Base-by-base conservation (phyloP, 1,140 invertebrate genomes). In the Drosophila orena region DNA sequence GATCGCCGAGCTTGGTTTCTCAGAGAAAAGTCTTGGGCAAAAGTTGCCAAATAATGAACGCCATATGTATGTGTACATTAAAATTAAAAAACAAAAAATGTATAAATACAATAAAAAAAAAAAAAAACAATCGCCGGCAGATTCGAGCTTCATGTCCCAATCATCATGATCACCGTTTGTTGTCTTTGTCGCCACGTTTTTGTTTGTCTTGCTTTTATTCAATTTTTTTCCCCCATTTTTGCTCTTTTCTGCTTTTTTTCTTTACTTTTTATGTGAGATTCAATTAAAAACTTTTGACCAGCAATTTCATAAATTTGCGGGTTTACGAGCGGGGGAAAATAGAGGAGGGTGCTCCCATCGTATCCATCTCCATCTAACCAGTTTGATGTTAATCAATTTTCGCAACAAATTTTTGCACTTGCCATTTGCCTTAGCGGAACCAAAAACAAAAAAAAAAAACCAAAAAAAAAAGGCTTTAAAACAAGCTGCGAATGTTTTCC, bases 381-480 rank as follows among this genome's bases (percentile, higher is more conserved):
- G 84, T 88, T 83, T 88, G 70, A 78, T 88, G 83, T 88, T 88
- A 88, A 89, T 88, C 84, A 88, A 89, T 88, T 88, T 88, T 89
- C 84, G 83, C 84, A 88, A 88, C 71, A 79, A 76, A 89, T 89
- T 83, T 88, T 88, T 88, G 83, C 83, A 88, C 83, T 88, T 88
- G 83, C 83, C 81, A 77, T 72, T 86, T 88, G 72, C 34, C 52
- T 46, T 34, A 46, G 50, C 59, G 64, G 64, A 65, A 68, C 64
- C 60, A 68, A 64, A 42, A 55, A 57, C 20, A 22, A 3, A 46
- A 22, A 35, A 27, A 60, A 2, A 10, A 53, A 17, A 11, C 14
- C 7, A 10, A 66, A 52, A 83, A 11, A 10, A 66, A 52, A 83
- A 17, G 1, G 17, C 17, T 17, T 17, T 17, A 60, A 2, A 79